Conservation (phyloP, 1,140 invertebrate genomes). For the Trichoplusia ni region DNA sequence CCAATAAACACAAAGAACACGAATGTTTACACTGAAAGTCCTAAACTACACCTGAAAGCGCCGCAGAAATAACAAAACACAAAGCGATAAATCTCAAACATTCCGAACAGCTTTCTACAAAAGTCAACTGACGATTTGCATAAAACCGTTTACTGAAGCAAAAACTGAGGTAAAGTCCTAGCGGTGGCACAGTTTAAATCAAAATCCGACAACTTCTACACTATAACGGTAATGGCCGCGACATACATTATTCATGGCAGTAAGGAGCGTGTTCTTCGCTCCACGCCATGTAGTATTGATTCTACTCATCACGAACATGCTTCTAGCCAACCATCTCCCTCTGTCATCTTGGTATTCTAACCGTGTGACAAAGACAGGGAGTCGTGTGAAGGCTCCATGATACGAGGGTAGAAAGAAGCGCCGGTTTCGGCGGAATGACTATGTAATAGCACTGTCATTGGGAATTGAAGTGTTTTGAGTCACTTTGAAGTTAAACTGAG, state of each 20-base stretch:
- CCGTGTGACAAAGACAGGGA: background rate
- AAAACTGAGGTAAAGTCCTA: conserved; percentile 4
- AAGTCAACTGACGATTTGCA: background rate
- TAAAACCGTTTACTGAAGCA: background rate
- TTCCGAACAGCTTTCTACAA: background rate
- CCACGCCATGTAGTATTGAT: conserved; percentile 24
- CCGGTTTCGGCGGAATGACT: conserved; percentile 1
- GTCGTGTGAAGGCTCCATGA: background rate
- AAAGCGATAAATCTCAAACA: no score
- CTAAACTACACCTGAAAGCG: no score
- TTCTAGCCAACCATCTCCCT: background rate
- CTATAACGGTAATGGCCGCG: conserved; percentile 12
- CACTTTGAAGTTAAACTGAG: conserved; percentile 4
- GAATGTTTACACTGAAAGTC: no score
- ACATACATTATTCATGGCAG: conserved; percentile 31
- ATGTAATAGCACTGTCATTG: conserved; percentile 5
- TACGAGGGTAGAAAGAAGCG: conserved; percentile 1
- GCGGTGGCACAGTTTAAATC: conserved; percentile 20
- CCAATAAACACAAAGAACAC: no score
- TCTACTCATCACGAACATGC: background rate
- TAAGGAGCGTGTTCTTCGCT: conserved; percentile 21
- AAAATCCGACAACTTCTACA: conserved; percentile 10
- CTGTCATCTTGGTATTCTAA: background rate
- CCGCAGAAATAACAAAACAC: no score
- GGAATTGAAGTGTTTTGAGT: background rate